Conservation (phyloP, 2,797 vertebrate species). For the Apogon talboti region DNA sequence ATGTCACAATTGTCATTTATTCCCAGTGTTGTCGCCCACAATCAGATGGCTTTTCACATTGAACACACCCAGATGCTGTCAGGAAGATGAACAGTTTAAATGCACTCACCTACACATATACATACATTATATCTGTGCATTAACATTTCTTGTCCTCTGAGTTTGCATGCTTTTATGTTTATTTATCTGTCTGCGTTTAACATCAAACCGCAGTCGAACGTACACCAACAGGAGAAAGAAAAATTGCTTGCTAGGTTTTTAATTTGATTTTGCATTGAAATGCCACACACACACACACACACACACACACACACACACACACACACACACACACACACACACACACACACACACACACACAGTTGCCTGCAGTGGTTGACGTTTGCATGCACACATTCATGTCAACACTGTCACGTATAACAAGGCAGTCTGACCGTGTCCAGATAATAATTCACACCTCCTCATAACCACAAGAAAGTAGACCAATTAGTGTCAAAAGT, state of each 20-base stretch:
- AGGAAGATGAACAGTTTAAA: constrained; percentile 68
- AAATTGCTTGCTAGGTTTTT: neutral
- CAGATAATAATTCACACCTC: constrained; percentile 30
- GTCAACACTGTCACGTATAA: constrained; percentile 14
- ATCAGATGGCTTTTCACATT: constrained; percentile 71
- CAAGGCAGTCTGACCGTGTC: constrained; percentile 9
- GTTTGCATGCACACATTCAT: neutral
- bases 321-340: too few relatives aligned
- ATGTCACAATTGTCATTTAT: constrained; percentile 83
- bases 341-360: neutral
- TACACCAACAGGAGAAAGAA: neutral
- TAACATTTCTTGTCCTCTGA: constrained; percentile 35
- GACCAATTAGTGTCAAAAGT: constrained; percentile 34
- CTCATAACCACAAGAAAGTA: constrained; percentile 9
- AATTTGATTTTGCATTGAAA: neutral
- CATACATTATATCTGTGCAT: constrained; percentile 42
- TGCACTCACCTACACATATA: constrained; percentile 31
- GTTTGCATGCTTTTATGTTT: constrained; percentile 29
- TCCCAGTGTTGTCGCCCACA: constrained; percentile 74
- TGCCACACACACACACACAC: neutral
- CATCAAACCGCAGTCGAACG: neutral
- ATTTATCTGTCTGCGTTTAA: constrained; percentile 29
- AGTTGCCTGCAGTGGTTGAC: too few relatives aligned
- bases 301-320: neutral
- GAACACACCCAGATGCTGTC: constrained; percentile 64